These are phyloP conservation scores for Tortrix viridana DNA, from an alignment of 2,888 invertebrate species.

Conservation along the genomic window DNA sequence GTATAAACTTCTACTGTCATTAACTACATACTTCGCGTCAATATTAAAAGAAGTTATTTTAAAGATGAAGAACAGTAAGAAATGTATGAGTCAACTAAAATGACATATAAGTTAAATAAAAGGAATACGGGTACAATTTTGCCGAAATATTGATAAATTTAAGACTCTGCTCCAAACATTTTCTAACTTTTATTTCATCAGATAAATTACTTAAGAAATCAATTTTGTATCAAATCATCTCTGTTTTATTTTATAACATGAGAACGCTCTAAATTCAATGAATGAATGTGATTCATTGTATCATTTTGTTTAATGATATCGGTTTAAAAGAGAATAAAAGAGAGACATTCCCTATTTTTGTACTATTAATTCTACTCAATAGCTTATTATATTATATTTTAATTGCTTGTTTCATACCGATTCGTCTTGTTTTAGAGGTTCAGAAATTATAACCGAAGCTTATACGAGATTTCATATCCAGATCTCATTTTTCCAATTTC, in stretches of 20 bases:
- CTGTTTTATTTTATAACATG: conserved; percentile 25
- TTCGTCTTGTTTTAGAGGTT: too few species aligned
- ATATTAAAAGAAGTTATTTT: too few species aligned
- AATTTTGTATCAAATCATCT: conserved; percentile 18
- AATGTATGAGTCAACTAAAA: too few species aligned
- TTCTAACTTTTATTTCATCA: conserved; percentile 10
- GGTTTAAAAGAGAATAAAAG: neutral
- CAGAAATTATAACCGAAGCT: too few species aligned
- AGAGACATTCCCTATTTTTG: neutral
- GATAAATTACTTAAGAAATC: conserved; percentile 21
- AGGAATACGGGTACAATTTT: neutral
- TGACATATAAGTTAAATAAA: too few species aligned
- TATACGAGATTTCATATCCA: too few species aligned
- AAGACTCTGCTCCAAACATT: neutral
- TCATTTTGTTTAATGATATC: conserved; percentile 1
- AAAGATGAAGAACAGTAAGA: too few species aligned
- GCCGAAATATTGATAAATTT: too few species aligned
- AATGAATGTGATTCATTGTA: conserved; percentile 22
- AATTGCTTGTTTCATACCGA: too few species aligned
- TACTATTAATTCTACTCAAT: neutral
- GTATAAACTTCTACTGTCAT: too few species aligned
- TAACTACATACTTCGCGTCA: too few species aligned
- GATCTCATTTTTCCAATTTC: too few species aligned
- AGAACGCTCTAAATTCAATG: conserved; percentile 26
- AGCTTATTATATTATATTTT: neutral